Conservation (phyloP, 2,797 vertebrate species). For the Urophycis tenuis region DNA sequence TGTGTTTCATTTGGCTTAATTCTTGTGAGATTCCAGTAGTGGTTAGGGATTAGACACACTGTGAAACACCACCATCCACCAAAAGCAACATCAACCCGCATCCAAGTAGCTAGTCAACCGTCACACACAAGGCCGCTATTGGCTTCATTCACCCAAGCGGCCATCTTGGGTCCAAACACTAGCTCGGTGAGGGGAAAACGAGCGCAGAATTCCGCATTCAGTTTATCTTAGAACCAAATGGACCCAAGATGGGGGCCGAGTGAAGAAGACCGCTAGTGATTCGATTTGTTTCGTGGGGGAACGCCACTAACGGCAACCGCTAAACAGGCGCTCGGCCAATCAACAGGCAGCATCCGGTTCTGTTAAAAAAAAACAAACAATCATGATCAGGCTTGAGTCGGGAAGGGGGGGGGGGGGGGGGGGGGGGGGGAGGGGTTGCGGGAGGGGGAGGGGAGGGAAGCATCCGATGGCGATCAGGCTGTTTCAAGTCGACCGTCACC, state of each 20-base stretch:
- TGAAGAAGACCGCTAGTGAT: not conserved
- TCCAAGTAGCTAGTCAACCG: not conserved
- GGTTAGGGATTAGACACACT: not conserved
- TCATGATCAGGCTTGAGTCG: constrained; percentile 24
- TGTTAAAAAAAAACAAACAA: constrained; percentile 37
- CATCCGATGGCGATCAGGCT: constrained; percentile 47
- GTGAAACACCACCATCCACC: not conserved
- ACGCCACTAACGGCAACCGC: constrained; percentile 16
- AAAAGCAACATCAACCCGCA: not conserved
- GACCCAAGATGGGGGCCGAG: not conserved
- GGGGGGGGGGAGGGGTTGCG: constrained; percentile 26
- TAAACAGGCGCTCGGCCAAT: constrained; percentile 50
- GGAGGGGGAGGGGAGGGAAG: constrained; percentile 26
- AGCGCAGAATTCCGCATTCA: not conserved
- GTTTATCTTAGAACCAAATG: constrained; percentile 7
- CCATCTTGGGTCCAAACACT: not conserved
- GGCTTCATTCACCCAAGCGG: not conserved
- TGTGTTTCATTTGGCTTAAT: not conserved
- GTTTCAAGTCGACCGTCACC: constrained; percentile 80
- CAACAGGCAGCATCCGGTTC: constrained; percentile 59
- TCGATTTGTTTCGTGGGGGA: constrained; percentile 5
- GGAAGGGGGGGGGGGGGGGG: constrained; percentile 23
- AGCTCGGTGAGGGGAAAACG: not conserved
- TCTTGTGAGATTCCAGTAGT: not conserved
- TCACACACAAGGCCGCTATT: not conserved